Conservation (phyloP, 2,888 invertebrate species). For the Volucella inflata region DNA sequence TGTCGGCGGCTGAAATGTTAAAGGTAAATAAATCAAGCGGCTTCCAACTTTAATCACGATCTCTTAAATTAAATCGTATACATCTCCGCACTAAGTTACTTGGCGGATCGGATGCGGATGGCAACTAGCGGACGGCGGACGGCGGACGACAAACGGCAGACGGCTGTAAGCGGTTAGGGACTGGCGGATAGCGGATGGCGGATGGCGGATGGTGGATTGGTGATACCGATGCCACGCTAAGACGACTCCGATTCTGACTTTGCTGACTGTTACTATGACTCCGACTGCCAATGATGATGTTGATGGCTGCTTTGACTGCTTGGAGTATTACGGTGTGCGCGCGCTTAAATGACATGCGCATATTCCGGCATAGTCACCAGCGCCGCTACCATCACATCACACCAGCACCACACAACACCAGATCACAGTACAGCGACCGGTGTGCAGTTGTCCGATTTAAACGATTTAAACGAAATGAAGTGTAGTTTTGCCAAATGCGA, state of each 20-base stretch:
- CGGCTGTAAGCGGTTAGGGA: too few species aligned
- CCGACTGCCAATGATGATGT: slow-evolving; percentile 75
- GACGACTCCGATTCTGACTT: slow-evolving; percentile 38
- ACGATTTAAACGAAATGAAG: slow-evolving; percentile 72
- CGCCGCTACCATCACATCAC: neutral
- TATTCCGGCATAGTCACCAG: slow-evolving; percentile 54
- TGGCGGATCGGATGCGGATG: slow-evolving; percentile 71
- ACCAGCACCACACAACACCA: slow-evolving; percentile 5
- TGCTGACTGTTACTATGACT: slow-evolving; percentile 19
- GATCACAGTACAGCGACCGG: neutral
- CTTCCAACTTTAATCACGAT: slow-evolving; percentile 77
- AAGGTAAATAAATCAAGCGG: slow-evolving; percentile 77
- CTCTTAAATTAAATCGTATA: slow-evolving; percentile 76
- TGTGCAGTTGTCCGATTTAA: slow-evolving; percentile 70
- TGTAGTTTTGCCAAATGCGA: slow-evolving; percentile 75
- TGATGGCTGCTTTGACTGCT: slow-evolving; percentile 76
- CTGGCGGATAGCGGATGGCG: too few species aligned
- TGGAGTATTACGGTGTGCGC: slow-evolving; percentile 67
- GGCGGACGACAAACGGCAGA: too few species aligned
- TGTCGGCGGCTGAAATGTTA: slow-evolving; percentile 70
- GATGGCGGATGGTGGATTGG: neutral
- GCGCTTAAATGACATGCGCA: slow-evolving; percentile 74
- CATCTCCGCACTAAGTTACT: slow-evolving; percentile 74
- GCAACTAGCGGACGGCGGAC: too few species aligned
- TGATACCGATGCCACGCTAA: slow-evolving; percentile 65